Evolutionary conservation across 2,888 invertebrate genomes (phyloP), one percentile per base, ranked within the genome.

Genomic region (Tiphia femorata): DNA sequence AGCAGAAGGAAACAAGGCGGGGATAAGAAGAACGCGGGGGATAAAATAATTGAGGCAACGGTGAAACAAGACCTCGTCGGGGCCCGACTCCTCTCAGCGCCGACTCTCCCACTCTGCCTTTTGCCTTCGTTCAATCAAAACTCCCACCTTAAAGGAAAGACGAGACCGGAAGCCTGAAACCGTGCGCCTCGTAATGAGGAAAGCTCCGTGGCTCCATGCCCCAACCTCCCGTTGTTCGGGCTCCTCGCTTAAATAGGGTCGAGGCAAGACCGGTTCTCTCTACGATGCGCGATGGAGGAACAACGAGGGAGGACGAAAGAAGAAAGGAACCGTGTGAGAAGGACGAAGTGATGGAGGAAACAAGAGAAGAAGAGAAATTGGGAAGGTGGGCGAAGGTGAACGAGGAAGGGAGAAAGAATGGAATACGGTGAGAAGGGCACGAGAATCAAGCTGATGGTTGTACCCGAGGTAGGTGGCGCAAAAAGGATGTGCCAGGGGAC

Each of bases 121-220:
- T 73, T 72, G 64, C 69, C 67, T 72, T 60, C 65, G 68, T 71
- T 73, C 71, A 73, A 76, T 78, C 76, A 77, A 78, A 78, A 75
- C 65, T 74, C 67, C 65, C 58, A 61, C 62, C 66, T 75, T 64
- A 69, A 73, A 76, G 67, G 74, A 75, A 76, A 77, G 69, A 71
- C 68, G 74, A 76, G 74, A 74, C 72, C 63, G 64, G 63, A 70
- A 67, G 67, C 65, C 58, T 44, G 67, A 66, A 69, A 70, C 68
- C 64, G 66, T 65, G 71, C 65, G 62, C 64, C 53, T 57, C 54
- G 67, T 77, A 75, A 80, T 78, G 78, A 79, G 73, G 72, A 74
- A 71, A 70, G 74, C 69, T 64, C 67, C 67, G 61, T 63, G 56
- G 64, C 68, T 65, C 67, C 59, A 47, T 64, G 63, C n/a, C n/a